Base-by-base conservation (phyloP, 2,113 vertebrate species). In the Sapayoa aenigma region DNA sequence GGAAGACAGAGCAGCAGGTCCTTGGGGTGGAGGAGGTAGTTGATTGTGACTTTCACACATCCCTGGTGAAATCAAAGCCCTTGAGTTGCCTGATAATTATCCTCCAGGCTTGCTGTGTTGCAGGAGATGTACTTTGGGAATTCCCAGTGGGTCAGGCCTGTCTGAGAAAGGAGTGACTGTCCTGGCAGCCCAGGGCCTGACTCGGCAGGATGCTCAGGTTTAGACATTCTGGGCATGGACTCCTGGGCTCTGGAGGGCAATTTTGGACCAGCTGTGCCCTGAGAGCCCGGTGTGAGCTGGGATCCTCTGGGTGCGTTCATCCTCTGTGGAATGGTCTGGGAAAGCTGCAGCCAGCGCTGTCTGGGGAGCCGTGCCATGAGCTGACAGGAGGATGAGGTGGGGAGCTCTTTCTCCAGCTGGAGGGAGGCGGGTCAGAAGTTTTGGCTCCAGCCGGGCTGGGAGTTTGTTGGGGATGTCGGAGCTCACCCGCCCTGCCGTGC, bases 401-500 rank as follows among this genome's bases (percentile, higher is more conserved):
- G 22, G 8, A 3, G 28, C 27, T 59, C 39, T 59, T 77, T 12
- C 11, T 68, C 22, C 30, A 18, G n/a, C 17, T 41, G 31, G 14
- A 27, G 62, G 56, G 33, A 75, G 50, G 3, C 9, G 17, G 8
- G 12, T 31, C 42, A 46, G 39, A 21, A 49, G n/a, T 4, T 72
- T 55, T 33, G 47, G 17, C 41, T 74, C 4, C 33, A 20, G 60
- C 7, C 14, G 2, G 44, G 37, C 4, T 24, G 84, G 74, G 35
- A 56, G 44, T 44, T 13, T 16, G 33, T 1, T 12, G 25, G 44
- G 35, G 31, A 5, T n/a, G 62, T 2, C 3, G 3, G 19, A 49
- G 42, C 21, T 15, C 17, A 12, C 2, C 1, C 3, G 2, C 39
- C 5, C 16, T 4, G 16, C 33, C 17, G 0, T 30, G 59, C 23